phyloP scores from a whole-genome alignment of 2,888 invertebrate genomes.

The Dynastes tityus region DNA sequence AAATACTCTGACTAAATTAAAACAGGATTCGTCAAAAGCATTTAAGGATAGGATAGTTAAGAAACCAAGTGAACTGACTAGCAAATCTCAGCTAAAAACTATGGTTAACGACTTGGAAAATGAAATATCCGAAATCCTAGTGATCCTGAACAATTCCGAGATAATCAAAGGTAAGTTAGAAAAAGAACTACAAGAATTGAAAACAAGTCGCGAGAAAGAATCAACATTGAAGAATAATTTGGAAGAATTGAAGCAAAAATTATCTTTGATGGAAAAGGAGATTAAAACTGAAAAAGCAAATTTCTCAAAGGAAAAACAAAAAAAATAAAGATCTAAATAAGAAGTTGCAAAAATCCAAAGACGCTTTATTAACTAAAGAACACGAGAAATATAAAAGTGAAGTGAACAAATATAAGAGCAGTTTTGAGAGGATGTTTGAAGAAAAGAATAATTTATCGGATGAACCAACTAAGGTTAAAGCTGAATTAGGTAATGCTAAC shows the following conservation, averaged over 20 bases:
- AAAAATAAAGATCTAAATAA: slow-evolving; percentile 73
- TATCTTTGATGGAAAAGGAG: slow-evolving; percentile 72
- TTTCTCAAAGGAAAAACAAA: slow-evolving; percentile 71
- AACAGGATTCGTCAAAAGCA: slow-evolving; percentile 77
- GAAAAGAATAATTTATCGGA: slow-evolving; percentile 75
- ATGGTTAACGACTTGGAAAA: slow-evolving; percentile 91
- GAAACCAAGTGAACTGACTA: slow-evolving; percentile 81
- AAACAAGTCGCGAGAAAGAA: slow-evolving; percentile 64
- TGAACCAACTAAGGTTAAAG: slow-evolving; percentile 62
- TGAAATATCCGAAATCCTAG: slow-evolving; percentile 82
- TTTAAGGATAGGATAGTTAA: slow-evolving; percentile 82
- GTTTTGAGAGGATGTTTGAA: slow-evolving; percentile 70
- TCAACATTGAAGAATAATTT: slow-evolving; percentile 63
- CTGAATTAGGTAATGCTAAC: slow-evolving; percentile 60
- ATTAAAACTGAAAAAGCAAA: slow-evolving; percentile 75
- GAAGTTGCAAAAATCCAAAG: slow-evolving; percentile 69
- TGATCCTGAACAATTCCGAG: slow-evolving; percentile 77
- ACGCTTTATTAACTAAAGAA: slow-evolving; percentile 74
- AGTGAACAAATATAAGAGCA: slow-evolving; percentile 70
- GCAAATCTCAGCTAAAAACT: slow-evolving; percentile 83
- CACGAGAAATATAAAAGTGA: slow-evolving; percentile 73
- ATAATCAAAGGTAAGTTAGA: slow-evolving; percentile 71
- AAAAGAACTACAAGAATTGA: slow-evolving; percentile 66
- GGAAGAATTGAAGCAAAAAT: slow-evolving; percentile 73
- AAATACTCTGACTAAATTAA: slow-evolving; percentile 77